Evolutionary conservation across 2,113 vertebrate species (phyloP).

Genomic region (Vombatus ursinus): DNA sequence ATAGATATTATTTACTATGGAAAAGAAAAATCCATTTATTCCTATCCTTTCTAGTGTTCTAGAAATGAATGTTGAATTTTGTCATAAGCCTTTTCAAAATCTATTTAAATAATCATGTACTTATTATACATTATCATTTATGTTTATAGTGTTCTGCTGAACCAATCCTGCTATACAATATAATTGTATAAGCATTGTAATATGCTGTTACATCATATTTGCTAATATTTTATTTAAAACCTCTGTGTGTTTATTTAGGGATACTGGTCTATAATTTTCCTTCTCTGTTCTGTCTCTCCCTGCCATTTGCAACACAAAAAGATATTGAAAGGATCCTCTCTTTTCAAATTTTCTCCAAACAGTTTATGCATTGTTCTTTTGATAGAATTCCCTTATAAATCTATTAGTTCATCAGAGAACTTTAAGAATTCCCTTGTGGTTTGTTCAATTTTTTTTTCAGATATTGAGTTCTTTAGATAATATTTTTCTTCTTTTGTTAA

Average conservation of each 20-base stretch:
- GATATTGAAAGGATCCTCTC: not conserved
- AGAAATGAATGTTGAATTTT: slow-evolving; percentile 22
- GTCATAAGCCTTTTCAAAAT: not conserved
- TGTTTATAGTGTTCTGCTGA: not conserved
- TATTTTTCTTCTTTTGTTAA: not conserved
- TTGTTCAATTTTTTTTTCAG: not conserved
- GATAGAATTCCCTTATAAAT: not conserved
- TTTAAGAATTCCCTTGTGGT: not conserved
- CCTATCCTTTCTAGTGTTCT: not conserved
- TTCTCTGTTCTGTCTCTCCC: not conserved
- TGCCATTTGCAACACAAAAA: not conserved
- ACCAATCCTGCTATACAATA: not conserved
- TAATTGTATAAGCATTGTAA: not conserved
- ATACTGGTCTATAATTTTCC: not conserved
- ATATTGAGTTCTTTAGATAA: not conserved
- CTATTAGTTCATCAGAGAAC: not conserved
- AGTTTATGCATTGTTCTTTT: not conserved
- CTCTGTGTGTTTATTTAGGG: not conserved
- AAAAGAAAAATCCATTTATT: slow-evolving; percentile 19
- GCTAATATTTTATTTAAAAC: not conserved
- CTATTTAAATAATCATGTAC: not conserved
- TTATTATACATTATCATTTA: not conserved
- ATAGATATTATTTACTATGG: slow-evolving; percentile 20
- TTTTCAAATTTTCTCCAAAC: not conserved
- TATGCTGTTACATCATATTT: not conserved